Evolutionary conservation across 2,113 vertebrate species (phyloP).

Genomic region (Chamaea fasciata): DNA sequence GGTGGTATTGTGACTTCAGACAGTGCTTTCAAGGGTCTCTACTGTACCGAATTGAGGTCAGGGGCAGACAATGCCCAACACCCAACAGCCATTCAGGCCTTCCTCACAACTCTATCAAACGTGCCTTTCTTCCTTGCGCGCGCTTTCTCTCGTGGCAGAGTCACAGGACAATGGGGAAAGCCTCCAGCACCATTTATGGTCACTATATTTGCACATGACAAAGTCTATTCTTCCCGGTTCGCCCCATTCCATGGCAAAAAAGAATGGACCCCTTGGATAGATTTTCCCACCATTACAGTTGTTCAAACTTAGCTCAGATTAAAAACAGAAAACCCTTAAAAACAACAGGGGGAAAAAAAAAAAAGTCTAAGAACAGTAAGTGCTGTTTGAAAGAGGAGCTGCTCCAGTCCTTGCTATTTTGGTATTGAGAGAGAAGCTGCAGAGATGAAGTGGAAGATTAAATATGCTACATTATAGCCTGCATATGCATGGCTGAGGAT

Average conservation of each 20-base stretch:
- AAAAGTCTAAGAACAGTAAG: conserved; percentile 29
- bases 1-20: conserved; percentile 92
- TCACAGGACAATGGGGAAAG: conserved; percentile 86
- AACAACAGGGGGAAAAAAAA: neutral
- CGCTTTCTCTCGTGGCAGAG: conserved; percentile 89
- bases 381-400: conserved; percentile 48
- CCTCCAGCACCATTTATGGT: conserved; percentile 79
- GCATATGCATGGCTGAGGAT: conserved; percentile 16
- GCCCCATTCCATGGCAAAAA: conserved; percentile 61
- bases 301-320: conserved; percentile 66
- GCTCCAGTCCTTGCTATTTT: conserved; percentile 57
- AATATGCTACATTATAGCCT: conserved; percentile 50
- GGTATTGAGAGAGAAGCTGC: conserved; percentile 35
- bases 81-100: conserved; percentile 93
- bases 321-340: conserved; percentile 46
- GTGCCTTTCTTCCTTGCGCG: conserved; percentile 85
- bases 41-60: conserved; percentile 99
- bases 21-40: conserved; percentile 94
- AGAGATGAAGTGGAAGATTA: conserved; percentile 57
- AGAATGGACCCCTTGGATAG: conserved; percentile 63
- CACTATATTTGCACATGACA: conserved; percentile 83
- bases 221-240: conserved; percentile 79
- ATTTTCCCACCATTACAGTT: conserved; percentile 80
- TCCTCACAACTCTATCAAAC: conserved; percentile 98
- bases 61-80: conserved; percentile 91